These are phyloP conservation scores for Hemiscyllium ocellatum DNA, from an alignment of 2,113 vertebrate species.

Conservation along the genomic window DNA sequence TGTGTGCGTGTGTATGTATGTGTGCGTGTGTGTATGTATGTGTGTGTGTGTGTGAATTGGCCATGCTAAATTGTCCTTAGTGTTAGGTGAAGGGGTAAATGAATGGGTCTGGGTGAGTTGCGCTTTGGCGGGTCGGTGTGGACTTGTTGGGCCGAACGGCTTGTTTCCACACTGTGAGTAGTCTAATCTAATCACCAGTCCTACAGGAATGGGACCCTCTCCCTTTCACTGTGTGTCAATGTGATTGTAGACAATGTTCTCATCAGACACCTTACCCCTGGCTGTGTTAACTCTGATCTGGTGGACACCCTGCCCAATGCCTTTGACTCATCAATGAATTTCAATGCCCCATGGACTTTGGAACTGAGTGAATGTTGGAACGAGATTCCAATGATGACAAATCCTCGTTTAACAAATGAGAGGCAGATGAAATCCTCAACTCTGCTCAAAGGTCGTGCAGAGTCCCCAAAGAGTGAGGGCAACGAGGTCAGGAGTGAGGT, in stretches of 20 bases:
- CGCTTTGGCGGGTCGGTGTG: too few relatives aligned
- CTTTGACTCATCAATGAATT: not conserved
- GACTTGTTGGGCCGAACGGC: too few relatives aligned
- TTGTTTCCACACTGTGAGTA: too few relatives aligned
- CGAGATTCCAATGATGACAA: not conserved
- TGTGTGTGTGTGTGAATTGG: too few relatives aligned
- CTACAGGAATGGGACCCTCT: not conserved
- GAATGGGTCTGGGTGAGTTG: too few relatives aligned
- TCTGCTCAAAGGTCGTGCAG: not conserved
- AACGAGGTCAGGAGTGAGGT: not conserved
- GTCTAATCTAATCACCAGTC: too few relatives aligned
- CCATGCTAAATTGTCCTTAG: too few relatives aligned
- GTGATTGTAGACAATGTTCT: not conserved
- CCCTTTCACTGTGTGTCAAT: too few relatives aligned
- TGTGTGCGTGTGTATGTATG: too few relatives aligned
- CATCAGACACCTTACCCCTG: not conserved
- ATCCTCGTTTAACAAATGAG: not conserved
- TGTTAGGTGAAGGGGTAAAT: too few relatives aligned
- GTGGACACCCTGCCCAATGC: not conserved
- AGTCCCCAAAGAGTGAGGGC: not conserved
- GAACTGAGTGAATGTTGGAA: not conserved
- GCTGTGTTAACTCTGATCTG: not conserved
- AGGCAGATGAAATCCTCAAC: not conserved
- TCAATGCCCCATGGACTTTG: not conserved
- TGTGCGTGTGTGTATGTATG: too few relatives aligned